Base-by-base conservation (phyloP, 2,888 invertebrate species). In the Aspidapion aeneum region DNA sequence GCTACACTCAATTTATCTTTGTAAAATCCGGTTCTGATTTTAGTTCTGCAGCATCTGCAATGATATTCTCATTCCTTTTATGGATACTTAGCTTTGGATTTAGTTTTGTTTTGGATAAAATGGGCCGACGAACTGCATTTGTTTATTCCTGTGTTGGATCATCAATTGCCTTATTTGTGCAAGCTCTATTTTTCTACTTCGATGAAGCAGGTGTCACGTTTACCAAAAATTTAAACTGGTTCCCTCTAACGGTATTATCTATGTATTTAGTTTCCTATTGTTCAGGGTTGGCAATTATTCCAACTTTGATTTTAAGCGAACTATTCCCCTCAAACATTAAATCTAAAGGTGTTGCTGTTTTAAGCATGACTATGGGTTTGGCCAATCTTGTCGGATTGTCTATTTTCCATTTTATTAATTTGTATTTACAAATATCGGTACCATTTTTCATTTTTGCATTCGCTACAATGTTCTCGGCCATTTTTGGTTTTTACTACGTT, bases 1-100 rank as follows among this genome's bases (percentile, higher is more conserved):
- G 70, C 1, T 75, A 74, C 52, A 72, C 73, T 1, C 73, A 75
- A 55, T 71, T 70, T 54, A 73, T 78, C 55, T 78, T 78, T 61
- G 68, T 72, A 55, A 69, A 73, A 69, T 71, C 76, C 9, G 75
- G 75, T 22, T 74, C 73, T 17, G 64, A 72, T 57, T 63, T 78
- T 1, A 71, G 73, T 1, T 70, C 74, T 16, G 72, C 67, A 58
- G 64, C 69, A 3, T 74, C 75, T 2, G 68, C 75, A 0, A 74
- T 75, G 52, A 70, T 75, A 12, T 73, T 72, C 48, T 68, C 70
- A 2, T 62, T 69, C 1, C 55, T 64, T 21, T 61, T 71, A 21
- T 51, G 61, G 7, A 48, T 68, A 19, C 62, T 68, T 35, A 57
- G 67, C 2, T 57, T 69, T 57, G 64, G 68, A 12, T 68, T 69